phyloP scores from a whole-genome alignment of 1,140 invertebrate species.

The Eulimnadia texana region DNA sequence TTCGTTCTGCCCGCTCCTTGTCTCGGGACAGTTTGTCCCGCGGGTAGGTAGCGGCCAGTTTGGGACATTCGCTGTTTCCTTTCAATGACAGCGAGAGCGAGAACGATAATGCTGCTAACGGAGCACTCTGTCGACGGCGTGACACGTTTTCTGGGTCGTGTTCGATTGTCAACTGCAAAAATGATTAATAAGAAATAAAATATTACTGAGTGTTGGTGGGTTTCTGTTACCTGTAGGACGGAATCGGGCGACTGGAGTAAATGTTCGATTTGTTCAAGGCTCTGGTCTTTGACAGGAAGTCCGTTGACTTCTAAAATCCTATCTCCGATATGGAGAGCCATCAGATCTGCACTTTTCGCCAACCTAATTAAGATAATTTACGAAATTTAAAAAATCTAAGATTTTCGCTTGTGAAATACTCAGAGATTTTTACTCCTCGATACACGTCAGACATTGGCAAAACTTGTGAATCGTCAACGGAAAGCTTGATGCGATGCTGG shows the following conservation, averaged over 20 bases:
- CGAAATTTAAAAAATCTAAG: conserved; percentile 1
- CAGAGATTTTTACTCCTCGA: conserved; percentile 24
- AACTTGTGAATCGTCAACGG: conserved; percentile 32
- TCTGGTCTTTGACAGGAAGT: conserved; percentile 60
- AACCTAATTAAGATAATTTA: conserved; percentile 38
- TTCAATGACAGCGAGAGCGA: conserved; percentile 2
- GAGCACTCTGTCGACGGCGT: conserved; percentile 23
- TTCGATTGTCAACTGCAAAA: conserved; percentile 60
- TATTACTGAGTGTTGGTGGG: background rate
- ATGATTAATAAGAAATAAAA: conserved; percentile 9
- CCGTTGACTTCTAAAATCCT: conserved; percentile 85
- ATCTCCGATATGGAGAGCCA: conserved; percentile 77
- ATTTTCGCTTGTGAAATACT: no score
- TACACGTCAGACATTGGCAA: conserved; percentile 15
- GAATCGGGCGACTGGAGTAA: conserved; percentile 54
- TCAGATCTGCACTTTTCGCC: conserved; percentile 60
- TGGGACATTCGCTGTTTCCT: background rate
- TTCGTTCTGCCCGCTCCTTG: conserved; percentile 5
- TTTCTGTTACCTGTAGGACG: conserved; percentile 42
- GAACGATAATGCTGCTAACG: conserved; percentile 24
- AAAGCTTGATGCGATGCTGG: conserved; percentile 40
- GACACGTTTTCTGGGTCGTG: conserved; percentile 64
- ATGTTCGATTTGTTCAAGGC: conserved; percentile 59
- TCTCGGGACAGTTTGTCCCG: conserved; percentile 5
- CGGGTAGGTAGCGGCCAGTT: conserved; percentile 1